Base-by-base conservation (phyloP, 2,797 vertebrate genomes). In the Monodelphis domestica region DNA sequence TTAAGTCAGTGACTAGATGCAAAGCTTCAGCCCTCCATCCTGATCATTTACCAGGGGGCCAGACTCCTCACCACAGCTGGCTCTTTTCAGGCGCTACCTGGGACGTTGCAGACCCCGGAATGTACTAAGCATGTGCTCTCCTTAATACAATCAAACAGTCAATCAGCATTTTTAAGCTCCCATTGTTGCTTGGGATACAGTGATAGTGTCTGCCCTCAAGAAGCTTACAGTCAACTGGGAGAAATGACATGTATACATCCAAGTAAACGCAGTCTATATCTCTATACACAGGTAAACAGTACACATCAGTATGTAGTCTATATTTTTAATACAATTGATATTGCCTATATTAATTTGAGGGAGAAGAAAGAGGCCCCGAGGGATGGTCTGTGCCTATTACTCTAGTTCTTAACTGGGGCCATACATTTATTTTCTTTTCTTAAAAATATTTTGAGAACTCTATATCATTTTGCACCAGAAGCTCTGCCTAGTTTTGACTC, bases 61-160 rank as follows among this genome's bases (percentile, higher is more conserved):
- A 53, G 0, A 21, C 0, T 26, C 21, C 51, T 30, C 26, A 2
- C 17, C 57, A 0, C 1, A 0, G 2, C 15, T 38, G 28, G 38
- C 50, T 56, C 17, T 70, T 53, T 56, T 63, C 53, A 1, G 0
- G 0, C 51, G 45, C 70, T 50, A 90, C 30, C 56, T 51, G 45
- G 0, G 5, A 6, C 2, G n/a, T 53, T 90, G 70, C 33, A 30
- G n/a, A 51, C 10, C 70, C 70, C 24, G 45, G 38, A 24, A 84
- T 45, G 70, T 1, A 26, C 38, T 84, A 50, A 45, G 70, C 45
- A 11, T 26, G 38, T 26, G 45, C 38, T 84, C 9, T 84, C 24
- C 70, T 50, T 84, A 50, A 50, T 11, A 24, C 17, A 78, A 78
- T 9, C 63, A n/a, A n/a, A n/a, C n/a, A n/a, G n/a, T n/a, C n/a